phyloP scores from a whole-genome alignment of 2,797 vertebrate genomes.

The Falco peregrinus region DNA sequence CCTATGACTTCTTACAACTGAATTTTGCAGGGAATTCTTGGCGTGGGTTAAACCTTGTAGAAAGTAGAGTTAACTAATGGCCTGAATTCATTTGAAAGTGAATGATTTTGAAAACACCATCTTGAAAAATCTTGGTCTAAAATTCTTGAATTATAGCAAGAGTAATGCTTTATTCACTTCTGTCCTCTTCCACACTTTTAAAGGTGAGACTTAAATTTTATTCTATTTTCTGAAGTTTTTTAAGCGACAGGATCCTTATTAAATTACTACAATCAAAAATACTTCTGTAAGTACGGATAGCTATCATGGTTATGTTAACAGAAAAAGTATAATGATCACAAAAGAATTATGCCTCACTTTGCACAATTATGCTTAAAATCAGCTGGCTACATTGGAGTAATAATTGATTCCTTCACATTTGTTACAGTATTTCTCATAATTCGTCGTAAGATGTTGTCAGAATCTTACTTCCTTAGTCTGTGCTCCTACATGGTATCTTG shows the following conservation, averaged over 20 bases:
- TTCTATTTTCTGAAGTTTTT: neutral
- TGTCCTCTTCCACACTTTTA: neutral
- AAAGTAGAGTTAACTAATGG: neutral
- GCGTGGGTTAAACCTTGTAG: neutral
- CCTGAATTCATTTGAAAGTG: neutral
- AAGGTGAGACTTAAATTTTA: neutral
- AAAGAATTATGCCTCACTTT: neutral
- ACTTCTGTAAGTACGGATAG: neutral
- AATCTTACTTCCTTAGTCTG: neutral
- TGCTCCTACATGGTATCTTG: neutral
- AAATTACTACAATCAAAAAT: neutral
- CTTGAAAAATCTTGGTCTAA: neutral
- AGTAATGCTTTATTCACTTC: neutral
- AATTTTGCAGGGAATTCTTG: neutral
- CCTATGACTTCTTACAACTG: neutral
- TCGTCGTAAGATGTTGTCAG: neutral
- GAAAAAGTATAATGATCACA: neutral
- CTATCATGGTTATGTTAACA: neutral
- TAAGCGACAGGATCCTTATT: neutral
- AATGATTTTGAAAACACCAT: neutral
- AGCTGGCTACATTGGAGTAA: neutral
- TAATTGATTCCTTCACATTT: neutral
- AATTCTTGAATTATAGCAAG: neutral
- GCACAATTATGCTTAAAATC: neutral
- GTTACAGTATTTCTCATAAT: neutral